A percentile compares a stretch with the other conserved stretches of the same genome.
Evolutionary conservation across 1,140 invertebrate species (phyloP).

Genomic region (Aphelinus atriplicis): DNA sequence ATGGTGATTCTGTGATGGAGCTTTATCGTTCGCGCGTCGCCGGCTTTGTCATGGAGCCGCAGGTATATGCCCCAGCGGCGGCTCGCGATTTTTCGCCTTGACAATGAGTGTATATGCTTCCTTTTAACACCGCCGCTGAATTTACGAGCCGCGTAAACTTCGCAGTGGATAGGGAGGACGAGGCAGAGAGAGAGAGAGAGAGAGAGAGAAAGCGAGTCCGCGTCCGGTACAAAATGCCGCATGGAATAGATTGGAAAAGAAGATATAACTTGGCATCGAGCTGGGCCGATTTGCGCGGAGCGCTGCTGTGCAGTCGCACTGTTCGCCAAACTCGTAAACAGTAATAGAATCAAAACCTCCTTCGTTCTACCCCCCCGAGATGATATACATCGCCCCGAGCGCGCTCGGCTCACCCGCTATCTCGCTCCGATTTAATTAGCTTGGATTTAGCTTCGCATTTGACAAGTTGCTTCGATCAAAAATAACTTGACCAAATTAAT

Average conservation of each 20-base stretch:
- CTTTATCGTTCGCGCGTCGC: neutral
- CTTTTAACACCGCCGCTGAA: neutral
- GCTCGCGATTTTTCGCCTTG: conserved; percentile 8
- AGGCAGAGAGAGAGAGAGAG: no score
- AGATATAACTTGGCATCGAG: conserved; percentile 31
- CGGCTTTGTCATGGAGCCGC: neutral
- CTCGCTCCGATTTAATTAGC: conserved; percentile 15
- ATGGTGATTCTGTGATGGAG: neutral
- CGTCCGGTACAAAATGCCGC: conserved; percentile 16
- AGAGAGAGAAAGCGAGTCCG: neutral
- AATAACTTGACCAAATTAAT: no score
- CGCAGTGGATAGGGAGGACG: neutral
- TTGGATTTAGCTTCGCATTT: neutral
- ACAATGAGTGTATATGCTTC: conserved; percentile 18
- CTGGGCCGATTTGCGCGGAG: conserved; percentile 4
- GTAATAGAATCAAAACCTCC: conserved; percentile 25
- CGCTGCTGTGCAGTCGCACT: neutral
- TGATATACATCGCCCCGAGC: neutral
- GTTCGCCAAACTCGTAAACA: conserved; percentile 10
- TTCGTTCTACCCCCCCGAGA: neutral
- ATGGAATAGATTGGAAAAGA: conserved; percentile 23
- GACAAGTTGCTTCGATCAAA: no score
- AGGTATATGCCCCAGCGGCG: neutral
- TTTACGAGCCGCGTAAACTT: conserved; percentile 20
- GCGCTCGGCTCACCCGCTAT: neutral